A percentile compares a stretch with the other conserved stretches of the same genome.
Conservation (phyloP, 2,113 vertebrate species). For the Paralichthys olivaceus region DNA sequence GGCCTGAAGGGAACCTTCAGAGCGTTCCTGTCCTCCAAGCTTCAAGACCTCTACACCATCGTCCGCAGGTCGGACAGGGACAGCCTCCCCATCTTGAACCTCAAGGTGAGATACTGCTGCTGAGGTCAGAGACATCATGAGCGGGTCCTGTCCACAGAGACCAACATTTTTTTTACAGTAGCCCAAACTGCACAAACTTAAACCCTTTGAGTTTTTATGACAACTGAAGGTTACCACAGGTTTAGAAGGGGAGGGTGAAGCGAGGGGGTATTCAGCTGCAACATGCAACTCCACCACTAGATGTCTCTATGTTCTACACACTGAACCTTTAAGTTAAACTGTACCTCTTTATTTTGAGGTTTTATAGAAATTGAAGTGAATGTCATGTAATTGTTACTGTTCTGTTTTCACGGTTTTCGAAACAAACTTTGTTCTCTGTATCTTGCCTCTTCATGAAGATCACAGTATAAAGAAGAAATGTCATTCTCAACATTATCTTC, state of each 20-base stretch:
- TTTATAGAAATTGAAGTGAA: not conserved
- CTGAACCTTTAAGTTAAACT: no score
- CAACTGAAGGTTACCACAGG: no score
- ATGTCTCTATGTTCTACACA: no score
- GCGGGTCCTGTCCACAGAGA: no score
- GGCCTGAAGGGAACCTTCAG: constrained; percentile 94
- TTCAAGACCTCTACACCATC: constrained; percentile 96
- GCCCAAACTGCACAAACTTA: no score
- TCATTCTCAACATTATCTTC: not conserved
- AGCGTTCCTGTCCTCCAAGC: constrained; percentile 94
- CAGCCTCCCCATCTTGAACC: constrained; percentile 88
- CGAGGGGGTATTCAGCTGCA: no score
- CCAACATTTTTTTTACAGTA: no score
- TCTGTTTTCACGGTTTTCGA: not conserved
- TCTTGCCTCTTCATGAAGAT: not conserved
- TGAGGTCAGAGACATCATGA: not conserved
- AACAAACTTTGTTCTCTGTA: not conserved
- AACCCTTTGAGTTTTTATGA: no score
- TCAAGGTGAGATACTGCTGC: constrained; percentile 83
- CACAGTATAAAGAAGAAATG: not conserved
- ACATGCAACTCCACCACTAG: no score
- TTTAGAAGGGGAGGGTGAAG: no score
- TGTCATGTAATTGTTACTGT: not conserved
- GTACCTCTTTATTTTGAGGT: not conserved
- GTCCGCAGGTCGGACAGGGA: constrained; percentile 91